phyloP scores from a whole-genome alignment of 1,140 invertebrate genomes.

The Andrena cerasifolii region DNA sequence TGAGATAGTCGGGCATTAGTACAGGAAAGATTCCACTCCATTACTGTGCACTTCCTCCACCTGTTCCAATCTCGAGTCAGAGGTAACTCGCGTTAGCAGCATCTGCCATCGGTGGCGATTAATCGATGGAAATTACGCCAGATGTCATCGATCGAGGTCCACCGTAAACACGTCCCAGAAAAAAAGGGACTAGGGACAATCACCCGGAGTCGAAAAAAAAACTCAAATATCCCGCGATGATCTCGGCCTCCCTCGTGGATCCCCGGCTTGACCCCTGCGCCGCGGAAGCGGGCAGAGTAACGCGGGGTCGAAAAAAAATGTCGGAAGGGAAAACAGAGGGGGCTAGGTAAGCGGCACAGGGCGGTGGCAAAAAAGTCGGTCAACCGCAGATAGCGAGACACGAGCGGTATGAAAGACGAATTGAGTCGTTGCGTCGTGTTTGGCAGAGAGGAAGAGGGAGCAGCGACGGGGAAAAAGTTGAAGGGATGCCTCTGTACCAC shows the following conservation, averaged over 20 bases:
- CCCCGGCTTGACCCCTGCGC: conserved; percentile 25
- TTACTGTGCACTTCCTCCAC: not conserved
- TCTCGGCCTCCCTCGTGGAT: conserved; percentile 14
- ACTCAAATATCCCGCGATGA: conserved; percentile 40
- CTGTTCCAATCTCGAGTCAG: not conserved
- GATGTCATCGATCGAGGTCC: conserved; percentile 12
- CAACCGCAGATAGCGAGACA: conserved; percentile 57
- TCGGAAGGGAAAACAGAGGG: not conserved
- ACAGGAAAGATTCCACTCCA: too few relatives aligned
- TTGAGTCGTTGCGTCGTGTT: conserved; percentile 55
- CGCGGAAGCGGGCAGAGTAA: conserved; percentile 7
- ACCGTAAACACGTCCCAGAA: not conserved
- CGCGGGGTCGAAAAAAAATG: not conserved
- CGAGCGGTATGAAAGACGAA: conserved; percentile 36
- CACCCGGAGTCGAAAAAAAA: conserved; percentile 27
- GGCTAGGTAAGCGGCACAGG: conserved; percentile 46
- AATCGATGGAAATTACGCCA: conserved; percentile 37
- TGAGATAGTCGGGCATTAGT: too few relatives aligned
- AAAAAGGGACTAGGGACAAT: not conserved
- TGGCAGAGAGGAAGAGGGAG: conserved; percentile 36
- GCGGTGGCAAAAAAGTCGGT: conserved; percentile 63
- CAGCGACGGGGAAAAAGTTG: conserved; percentile 49
- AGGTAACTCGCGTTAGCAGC: not conserved
- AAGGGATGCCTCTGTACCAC: conserved; percentile 21
- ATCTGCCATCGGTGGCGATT: not conserved